phyloP scores from a whole-genome alignment of 2,888 invertebrate species.

The Papilio demoleus region DNA sequence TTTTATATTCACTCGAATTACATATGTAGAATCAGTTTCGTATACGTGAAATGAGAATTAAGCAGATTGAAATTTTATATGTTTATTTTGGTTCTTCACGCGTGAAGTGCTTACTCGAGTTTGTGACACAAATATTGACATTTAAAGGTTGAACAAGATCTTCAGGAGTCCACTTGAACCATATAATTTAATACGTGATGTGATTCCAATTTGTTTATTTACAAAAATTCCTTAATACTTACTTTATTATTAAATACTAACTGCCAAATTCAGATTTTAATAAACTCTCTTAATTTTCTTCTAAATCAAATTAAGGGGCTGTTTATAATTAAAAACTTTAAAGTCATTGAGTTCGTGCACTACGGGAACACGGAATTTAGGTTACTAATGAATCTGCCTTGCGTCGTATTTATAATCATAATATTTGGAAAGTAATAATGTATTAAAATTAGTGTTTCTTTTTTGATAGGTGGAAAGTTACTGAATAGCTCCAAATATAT shows the following conservation, averaged over 20 bases:
- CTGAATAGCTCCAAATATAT: conserved; percentile 89
- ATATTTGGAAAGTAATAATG: not conserved
- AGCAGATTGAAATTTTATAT: conserved; percentile 20
- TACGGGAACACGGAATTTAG: too few relatives aligned
- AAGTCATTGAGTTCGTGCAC: too few relatives aligned
- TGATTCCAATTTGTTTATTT: conserved; percentile 11
- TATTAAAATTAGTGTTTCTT: conserved; percentile 27
- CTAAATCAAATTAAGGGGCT: not conserved
- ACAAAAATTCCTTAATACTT: not conserved
- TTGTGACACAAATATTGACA: conserved; percentile 23
- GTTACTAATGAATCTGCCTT: too few relatives aligned
- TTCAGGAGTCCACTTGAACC: conserved; percentile 14
- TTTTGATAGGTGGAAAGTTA: conserved; percentile 86
- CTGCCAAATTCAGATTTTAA: not conserved
- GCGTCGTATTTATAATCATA: too few relatives aligned
- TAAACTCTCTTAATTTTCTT: too few relatives aligned
- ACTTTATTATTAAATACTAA: not conserved
- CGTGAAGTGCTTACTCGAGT: conserved; percentile 16
- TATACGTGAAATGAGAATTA: not conserved
- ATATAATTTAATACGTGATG: conserved; percentile 23
- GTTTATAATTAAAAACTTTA: too few relatives aligned
- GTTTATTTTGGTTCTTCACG: conserved; percentile 20
- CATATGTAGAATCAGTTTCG: not conserved
- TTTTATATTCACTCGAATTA: not conserved
- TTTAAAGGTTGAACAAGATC: conserved; percentile 23